Percentiles rank a stretch among this genome's conserved stretches.
Conservation (phyloP, 92 coral and sea anemone genomes). For the Plumapathes pennacea region DNA sequence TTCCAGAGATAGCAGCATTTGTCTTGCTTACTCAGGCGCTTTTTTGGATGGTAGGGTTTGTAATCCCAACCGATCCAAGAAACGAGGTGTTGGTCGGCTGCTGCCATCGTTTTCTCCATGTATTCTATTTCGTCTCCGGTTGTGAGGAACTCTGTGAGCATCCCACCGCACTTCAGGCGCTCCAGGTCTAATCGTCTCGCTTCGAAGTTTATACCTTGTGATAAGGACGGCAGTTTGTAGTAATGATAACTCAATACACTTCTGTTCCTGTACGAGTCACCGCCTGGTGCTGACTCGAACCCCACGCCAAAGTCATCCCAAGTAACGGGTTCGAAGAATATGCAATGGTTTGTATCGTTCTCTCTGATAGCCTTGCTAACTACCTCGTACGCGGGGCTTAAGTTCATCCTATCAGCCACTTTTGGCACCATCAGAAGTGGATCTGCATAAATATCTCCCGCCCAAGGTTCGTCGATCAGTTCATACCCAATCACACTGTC, state of each 20-base stretch:
- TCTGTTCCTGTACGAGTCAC: slow-evolving; percentile 73
- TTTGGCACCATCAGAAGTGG: slow-evolving; percentile 80
- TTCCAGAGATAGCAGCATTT: slow-evolving; percentile 61
- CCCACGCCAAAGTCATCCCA: slow-evolving; percentile 98
- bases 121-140: slow-evolving; percentile 35
- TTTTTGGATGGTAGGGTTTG: slow-evolving; percentile 61
- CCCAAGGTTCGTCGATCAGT: slow-evolving; percentile 96
- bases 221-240: slow-evolving; percentile 63
- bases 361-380: slow-evolving; percentile 78
- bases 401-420: slow-evolving; percentile 71
- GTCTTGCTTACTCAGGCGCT: slow-evolving; percentile 12
- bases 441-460: slow-evolving; percentile 83
- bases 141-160: slow-evolving; percentile 34
- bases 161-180: slow-evolving; percentile 64
- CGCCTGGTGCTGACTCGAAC: slow-evolving; percentile 86
- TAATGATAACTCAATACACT: slow-evolving; percentile 92
- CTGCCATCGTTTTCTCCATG: slow-evolving; percentile 69
- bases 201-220: slow-evolving; percentile 60
- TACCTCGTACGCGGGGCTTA: slow-evolving; percentile 92
- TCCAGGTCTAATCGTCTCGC: slow-evolving; percentile 63
- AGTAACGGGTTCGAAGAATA: slow-evolving; percentile 91
- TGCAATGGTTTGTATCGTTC: slow-evolving; percentile 77
- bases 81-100: slow-evolving; percentile 75
- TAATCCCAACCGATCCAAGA: slow-evolving; percentile 99
- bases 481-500: slow-evolving; percentile 89